Evolutionary conservation across 2,113 vertebrate species (phyloP).

Genomic region (Athene cunicularia): DNA sequence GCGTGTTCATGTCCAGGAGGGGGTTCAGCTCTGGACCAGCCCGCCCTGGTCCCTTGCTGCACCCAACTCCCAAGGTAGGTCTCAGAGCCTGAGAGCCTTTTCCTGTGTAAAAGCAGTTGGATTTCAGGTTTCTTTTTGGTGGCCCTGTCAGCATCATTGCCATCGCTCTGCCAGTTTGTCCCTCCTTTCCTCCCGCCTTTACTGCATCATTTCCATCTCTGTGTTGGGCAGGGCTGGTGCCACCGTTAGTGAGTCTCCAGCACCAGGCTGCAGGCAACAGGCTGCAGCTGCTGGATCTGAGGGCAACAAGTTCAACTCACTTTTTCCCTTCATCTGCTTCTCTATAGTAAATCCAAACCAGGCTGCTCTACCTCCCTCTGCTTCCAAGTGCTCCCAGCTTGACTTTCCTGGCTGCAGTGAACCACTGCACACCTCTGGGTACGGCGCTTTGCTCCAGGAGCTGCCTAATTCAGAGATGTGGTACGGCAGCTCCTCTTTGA

Average conservation of each 20-base stretch:
- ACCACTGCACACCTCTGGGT: background rate
- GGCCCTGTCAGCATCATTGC: background rate
- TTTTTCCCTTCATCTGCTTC: background rate
- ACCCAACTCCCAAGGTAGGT: fast-evolving
- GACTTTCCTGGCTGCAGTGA: background rate
- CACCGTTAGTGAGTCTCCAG: background rate
- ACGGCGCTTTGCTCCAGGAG: background rate
- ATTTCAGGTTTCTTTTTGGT: background rate
- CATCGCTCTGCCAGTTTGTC: background rate
- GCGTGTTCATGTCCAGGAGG: background rate
- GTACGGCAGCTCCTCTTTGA: background rate
- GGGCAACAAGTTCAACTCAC: background rate
- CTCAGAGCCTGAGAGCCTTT: background rate
- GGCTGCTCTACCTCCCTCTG: background rate
- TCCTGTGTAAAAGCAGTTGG: background rate
- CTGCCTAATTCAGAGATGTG: fast-evolving
- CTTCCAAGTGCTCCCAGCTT: background rate
- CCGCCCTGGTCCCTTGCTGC: background rate
- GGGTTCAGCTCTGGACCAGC: background rate
- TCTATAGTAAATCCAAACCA: background rate
- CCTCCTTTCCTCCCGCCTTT: background rate
- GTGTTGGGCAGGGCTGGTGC: background rate
- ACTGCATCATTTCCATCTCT: background rate
- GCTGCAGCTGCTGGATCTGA: background rate
- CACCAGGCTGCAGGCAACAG: background rate